A percentile compares a stretch with the other conserved stretches of the same genome.
phyloP scores from a whole-genome alignment of 2,888 invertebrate genomes.

The Eudemis profundana region DNA sequence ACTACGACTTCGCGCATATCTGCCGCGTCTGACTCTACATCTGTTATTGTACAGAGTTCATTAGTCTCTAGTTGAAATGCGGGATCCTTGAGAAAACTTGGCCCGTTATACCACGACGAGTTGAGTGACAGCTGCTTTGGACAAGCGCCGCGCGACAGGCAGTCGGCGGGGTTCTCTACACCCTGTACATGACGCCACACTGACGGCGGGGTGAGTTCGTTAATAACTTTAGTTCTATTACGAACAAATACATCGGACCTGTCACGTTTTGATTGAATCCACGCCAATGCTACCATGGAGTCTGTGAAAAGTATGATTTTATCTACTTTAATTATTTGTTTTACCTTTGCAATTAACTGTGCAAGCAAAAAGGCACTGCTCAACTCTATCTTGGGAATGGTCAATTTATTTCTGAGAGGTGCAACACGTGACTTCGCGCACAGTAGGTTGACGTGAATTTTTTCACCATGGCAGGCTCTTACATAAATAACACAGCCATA shows the following conservation, averaged over 20 bases:
- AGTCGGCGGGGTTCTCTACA: neutral
- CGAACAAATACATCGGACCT: neutral
- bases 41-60: neutral
- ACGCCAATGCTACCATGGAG: neutral
- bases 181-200: neutral
- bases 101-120: neutral
- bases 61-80: neutral
- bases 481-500: neutral
- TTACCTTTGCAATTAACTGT: neutral
- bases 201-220: too few relatives aligned
- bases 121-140: neutral
- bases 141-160: neutral
- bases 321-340: neutral
- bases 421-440: neutral
- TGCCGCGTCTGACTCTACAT: neutral
- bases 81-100: neutral
- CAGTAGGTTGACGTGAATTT: neutral
- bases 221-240: neutral
- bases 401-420: neutral
- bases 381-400: neutral
- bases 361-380: neutral
- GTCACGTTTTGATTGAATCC: neutral
- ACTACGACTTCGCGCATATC: neutral
- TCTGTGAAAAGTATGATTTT: neutral
- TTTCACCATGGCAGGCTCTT: neutral